A percentile compares a stretch with the other conserved stretches of the same genome.
Conservation (phyloP, 2,113 vertebrate genomes). For the Prolemur simus region DNA sequence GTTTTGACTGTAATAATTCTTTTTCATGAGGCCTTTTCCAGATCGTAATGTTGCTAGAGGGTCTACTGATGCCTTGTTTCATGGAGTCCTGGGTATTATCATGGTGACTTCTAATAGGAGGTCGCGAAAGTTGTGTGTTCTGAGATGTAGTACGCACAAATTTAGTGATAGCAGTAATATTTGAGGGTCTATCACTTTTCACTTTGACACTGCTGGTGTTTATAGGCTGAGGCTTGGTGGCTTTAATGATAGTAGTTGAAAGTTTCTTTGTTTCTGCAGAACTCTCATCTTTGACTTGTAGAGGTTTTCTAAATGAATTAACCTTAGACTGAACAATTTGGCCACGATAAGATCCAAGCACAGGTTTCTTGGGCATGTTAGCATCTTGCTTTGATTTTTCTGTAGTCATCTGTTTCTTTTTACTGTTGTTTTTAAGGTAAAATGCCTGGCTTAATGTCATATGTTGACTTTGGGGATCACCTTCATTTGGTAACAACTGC, state of each 20-base stretch:
- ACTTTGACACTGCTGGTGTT: background rate
- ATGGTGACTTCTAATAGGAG: slow-evolving; percentile 39
- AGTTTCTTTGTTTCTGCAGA: slow-evolving; percentile 60
- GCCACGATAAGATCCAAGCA: slow-evolving; percentile 91
- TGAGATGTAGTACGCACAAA: slow-evolving; percentile 49
- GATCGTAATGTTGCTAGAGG: slow-evolving; percentile 12
- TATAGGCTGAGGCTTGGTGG: background rate
- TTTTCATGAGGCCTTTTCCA: slow-evolving; percentile 51
- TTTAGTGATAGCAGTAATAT: slow-evolving; percentile 63
- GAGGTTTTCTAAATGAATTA: slow-evolving; percentile 90
- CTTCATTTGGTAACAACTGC: slow-evolving; percentile 58
- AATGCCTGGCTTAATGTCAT: slow-evolving; percentile 83
- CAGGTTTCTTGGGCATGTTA: slow-evolving; percentile 81
- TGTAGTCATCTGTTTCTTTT: slow-evolving; percentile 75
- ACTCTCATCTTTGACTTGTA: slow-evolving; percentile 50
- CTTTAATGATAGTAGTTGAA: slow-evolving; percentile 49
- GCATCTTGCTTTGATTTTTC: slow-evolving; percentile 78
- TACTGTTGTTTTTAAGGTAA: slow-evolving; percentile 80
- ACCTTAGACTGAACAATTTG: slow-evolving; percentile 92
- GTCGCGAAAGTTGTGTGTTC: slow-evolving; percentile 76
- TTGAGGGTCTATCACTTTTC: slow-evolving; percentile 57
- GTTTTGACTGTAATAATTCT: slow-evolving; percentile 9
- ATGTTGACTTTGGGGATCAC: slow-evolving; percentile 57
- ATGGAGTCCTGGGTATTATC: slow-evolving; percentile 12
- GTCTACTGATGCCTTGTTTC: slow-evolving; percentile 35